Evolutionary conservation across 2,797 vertebrate genomes (phyloP), one percentile per base, ranked within the genome.

Genomic region (Falco peregrinus): DNA sequence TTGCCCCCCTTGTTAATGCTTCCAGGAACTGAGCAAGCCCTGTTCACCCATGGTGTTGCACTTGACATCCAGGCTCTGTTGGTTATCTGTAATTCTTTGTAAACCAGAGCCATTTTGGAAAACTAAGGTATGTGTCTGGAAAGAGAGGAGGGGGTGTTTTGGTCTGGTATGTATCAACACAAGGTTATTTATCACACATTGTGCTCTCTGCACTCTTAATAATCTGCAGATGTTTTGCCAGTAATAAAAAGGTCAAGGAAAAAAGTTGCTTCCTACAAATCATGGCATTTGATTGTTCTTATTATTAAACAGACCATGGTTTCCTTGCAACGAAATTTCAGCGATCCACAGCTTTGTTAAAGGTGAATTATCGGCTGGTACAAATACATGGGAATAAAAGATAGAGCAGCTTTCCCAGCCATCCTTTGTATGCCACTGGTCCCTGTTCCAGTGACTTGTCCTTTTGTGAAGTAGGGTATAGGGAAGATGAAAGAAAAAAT

Each of bases 211-310:
- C 74, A 60, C 89, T 94, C 92, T 67, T 67, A 92, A 26, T 96
- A 91, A 90, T 70, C 67, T 93, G 51, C 59, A 92, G 93, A 89
- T 70, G 64, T 89, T 92, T 93, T 95, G 73, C 69, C 83, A 71
- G 74, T 84, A 92, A 92, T 92, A 84, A 93, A 96, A 96, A 96
- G 87, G 93, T 94, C 84, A 84, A 67, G 56, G 53, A 51, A 93
- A 61, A 94, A 93, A 64, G 71, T 91, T 97, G 19, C 80, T 88
- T 92, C 69, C 84, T 93, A 74, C 76, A 95, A 94, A 95, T 91
- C 59, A 28, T 70, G 74, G 76, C 77, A 86, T 97, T 96, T 89
- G 43, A 69, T 93, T 86, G 54, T 86, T 90, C 73, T 93, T 82
- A 9, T 48, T 94, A 63, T 64, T 86, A 95, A 88, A 78, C 39